Evolutionary conservation across 2,888 invertebrate species (phyloP).

Genomic region (Napeogenes sylphis): DNA sequence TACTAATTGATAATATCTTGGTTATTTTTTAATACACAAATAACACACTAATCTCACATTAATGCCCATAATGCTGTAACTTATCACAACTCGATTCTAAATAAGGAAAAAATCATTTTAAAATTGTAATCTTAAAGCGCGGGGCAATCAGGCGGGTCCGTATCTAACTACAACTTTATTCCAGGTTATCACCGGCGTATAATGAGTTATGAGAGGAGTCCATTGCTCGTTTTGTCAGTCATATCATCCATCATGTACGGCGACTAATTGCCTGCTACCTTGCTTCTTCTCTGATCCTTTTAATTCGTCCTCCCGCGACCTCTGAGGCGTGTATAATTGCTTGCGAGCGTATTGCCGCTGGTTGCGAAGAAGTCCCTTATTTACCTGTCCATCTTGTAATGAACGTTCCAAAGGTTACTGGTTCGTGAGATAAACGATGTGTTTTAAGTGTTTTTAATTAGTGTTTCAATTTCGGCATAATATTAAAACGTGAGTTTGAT

Average conservation of each 20-base stretch:
- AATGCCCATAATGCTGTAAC: background rate
- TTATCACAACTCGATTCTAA: background rate
- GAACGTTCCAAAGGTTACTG: constrained; percentile 8
- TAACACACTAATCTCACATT: background rate
- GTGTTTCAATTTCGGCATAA: constrained; percentile 3
- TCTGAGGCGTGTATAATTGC: constrained; percentile 66
- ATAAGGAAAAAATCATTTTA: constrained; percentile 38
- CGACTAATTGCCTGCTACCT: constrained; percentile 77
- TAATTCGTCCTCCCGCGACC: constrained; percentile 69
- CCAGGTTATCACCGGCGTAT: constrained; percentile 71
- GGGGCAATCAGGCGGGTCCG: constrained; percentile 59
- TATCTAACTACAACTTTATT: constrained; percentile 72
- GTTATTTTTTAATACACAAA: background rate
- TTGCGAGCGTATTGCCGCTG: constrained; percentile 49
- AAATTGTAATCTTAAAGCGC: constrained; percentile 55
- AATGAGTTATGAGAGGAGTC: constrained; percentile 64
- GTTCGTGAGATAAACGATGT: constrained; percentile 5
- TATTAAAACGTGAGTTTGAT: background rate
- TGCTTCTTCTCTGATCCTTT: constrained; percentile 69
- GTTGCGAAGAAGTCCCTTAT: constrained; percentile 47
- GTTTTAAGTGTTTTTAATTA: constrained; percentile 6
- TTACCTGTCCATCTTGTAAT: constrained; percentile 40
- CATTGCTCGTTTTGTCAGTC: constrained; percentile 69
- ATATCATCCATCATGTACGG: constrained; percentile 70
- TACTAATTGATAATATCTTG: too few relatives aligned